Conservation (phyloP, 2,888 invertebrate genomes). For the Leptinotarsa peninsularis region DNA sequence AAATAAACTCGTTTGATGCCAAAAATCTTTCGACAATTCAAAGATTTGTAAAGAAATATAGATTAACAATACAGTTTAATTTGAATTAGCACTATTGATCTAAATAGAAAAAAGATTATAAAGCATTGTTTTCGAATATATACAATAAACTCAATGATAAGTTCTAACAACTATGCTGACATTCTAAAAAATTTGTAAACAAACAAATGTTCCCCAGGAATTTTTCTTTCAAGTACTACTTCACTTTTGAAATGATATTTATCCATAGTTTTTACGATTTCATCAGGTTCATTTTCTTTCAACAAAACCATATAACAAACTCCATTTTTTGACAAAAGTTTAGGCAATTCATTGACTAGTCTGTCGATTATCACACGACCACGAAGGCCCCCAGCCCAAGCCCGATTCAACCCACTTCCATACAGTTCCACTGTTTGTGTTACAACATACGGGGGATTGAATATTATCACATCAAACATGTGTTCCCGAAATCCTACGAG, state of each 20-base stretch:
- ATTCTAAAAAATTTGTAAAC: conserved; percentile 76
- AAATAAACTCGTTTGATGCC: too few species aligned
- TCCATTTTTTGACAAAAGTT: conserved; percentile 79
- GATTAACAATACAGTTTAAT: too few species aligned
- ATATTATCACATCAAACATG: conserved; percentile 88
- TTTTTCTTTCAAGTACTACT: conserved; percentile 78
- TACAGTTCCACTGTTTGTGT: conserved; percentile 81
- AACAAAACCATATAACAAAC: conserved; percentile 89
- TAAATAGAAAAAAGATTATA: too few species aligned
- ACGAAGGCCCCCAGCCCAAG: conserved; percentile 84
- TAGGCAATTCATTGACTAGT: conserved; percentile 77
- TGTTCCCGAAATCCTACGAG: conserved; percentile 69
- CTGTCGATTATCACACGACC: conserved; percentile 83
- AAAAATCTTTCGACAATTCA: too few species aligned
- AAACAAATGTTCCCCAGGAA: conserved; percentile 88
- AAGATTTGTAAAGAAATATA: too few species aligned
- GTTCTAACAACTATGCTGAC: background rate
- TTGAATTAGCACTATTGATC: too few species aligned
- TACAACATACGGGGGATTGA: conserved; percentile 98
- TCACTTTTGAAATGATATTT: conserved; percentile 71
- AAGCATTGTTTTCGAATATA: background rate
- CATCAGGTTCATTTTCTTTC: conserved; percentile 87
- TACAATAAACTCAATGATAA: background rate
- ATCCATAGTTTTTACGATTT: conserved; percentile 74
- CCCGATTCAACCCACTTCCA: conserved; percentile 69